These are phyloP conservation scores for Trypoxylon attenuatum DNA, from an alignment of 2,888 invertebrate genomes.

Conservation along the genomic window DNA sequence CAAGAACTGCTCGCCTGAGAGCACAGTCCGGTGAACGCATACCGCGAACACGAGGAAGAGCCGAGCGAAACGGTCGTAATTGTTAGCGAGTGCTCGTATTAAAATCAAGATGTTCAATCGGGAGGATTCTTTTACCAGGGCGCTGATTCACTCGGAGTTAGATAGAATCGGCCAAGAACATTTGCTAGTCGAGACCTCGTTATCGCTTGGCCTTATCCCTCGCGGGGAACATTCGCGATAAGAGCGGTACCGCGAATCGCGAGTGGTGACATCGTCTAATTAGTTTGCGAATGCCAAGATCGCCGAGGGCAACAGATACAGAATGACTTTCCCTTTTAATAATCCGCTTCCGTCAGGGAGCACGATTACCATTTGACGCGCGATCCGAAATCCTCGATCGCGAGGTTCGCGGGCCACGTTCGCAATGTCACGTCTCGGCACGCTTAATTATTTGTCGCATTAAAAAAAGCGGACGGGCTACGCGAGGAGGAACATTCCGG, in stretches of 20 bases:
- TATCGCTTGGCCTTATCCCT: too few relatives aligned
- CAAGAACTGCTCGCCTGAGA: neutral
- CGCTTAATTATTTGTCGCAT: neutral
- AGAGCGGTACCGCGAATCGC: too few relatives aligned
- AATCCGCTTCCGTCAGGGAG: neutral
- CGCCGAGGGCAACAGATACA: neutral
- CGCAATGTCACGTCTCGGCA: neutral
- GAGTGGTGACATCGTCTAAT: too few relatives aligned
- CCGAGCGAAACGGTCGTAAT: too few relatives aligned
- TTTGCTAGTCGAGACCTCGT: too few relatives aligned
- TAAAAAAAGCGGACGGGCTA: slow-evolving; percentile 23
- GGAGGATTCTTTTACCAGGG: slow-evolving; percentile 1
- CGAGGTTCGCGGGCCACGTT: neutral
- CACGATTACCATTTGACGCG: neutral
- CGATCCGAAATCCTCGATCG: neutral
- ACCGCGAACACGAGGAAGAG: too few relatives aligned
- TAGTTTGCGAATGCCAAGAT: neutral
- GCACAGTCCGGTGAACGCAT: too few relatives aligned
- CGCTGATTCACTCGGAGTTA: slow-evolving; percentile 18
- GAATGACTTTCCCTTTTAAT: neutral
- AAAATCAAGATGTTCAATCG: slow-evolving; percentile 28
- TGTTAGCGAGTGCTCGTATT: slow-evolving; percentile 26
- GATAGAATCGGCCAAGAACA: too few relatives aligned
- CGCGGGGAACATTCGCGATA: too few relatives aligned
- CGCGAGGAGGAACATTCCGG: slow-evolving; percentile 30